Conservation (phyloP, 2,888 invertebrate genomes). For the Orchesella flavescens region DNA sequence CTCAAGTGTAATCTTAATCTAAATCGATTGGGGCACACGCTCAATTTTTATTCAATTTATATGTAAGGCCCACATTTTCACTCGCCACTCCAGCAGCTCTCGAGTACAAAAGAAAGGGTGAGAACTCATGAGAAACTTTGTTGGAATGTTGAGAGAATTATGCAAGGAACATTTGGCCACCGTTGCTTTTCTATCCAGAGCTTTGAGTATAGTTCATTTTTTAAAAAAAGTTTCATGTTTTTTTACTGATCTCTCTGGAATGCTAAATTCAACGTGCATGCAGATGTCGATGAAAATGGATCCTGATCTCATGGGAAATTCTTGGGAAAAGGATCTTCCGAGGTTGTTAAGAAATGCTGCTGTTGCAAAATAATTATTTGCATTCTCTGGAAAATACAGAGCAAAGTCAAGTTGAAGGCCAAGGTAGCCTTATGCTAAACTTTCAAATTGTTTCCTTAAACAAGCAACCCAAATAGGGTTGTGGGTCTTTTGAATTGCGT, state of each 20-base stretch:
- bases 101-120: constrained; percentile 29
- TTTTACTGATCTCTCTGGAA: no score
- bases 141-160: constrained; percentile 58
- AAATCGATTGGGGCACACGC: constrained; percentile 63
- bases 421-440: not conserved
- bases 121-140: not conserved
- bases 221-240: no score
- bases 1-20: constrained; percentile 58
- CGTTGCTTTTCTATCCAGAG: constrained; percentile 43
- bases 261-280: no score
- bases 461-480: no score
- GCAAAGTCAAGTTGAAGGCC: constrained; percentile 53
- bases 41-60: constrained; percentile 65
- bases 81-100: constrained; percentile 27
- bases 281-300: no score
- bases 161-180: constrained; percentile 59
- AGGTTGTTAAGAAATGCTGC: constrained; percentile 21
- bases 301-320: no score
- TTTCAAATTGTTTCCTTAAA: no score
- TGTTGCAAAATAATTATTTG: no score
- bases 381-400: no score
- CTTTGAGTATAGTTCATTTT: constrained; percentile 5
- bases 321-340: no score
- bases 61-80: constrained; percentile 46
- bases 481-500: no score